Base-by-base conservation (phyloP, 2,113 vertebrate species). In the Himantopus leucocephalus region DNA sequence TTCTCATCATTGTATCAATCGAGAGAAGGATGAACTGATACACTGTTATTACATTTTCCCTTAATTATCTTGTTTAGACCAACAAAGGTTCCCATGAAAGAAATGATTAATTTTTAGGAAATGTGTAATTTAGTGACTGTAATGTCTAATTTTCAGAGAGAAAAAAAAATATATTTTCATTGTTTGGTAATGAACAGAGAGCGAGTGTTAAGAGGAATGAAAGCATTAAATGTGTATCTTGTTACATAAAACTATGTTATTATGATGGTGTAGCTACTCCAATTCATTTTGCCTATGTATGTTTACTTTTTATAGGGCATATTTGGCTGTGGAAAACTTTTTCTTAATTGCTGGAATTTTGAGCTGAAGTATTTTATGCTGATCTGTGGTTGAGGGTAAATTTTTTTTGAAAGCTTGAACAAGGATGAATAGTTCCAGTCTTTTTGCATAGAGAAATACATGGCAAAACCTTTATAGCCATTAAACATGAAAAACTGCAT, bases 331-430 rank as follows among this genome's bases (percentile, higher is more conserved):
- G 9, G 58, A 88, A 93, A 85, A 83, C 71, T 90, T 94, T 76
- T 58, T 59, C 81, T 82, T 88, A 88, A 88, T 77, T 91, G 84
- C 73, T 85, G 9, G 7, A 66, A 48, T 92, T 95, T 72, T 63
- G 67, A 94, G 53, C 58, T 75, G 85, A 86, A 93, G 64, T 92
- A 72, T 67, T 95, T 89, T 79, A 60, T 93, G 78, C 48, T 80
- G 78, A 70, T 53, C 66, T 12, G 1, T 70, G 85, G 88, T 97
- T 45, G 32, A 90, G 92, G 81, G 81, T 88, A 80, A 48, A 14
- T 58, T 79, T 47, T 70, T 63, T 47, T 50, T 81, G 23, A 84
- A 71, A 63, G 34, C 60, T 87, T 89, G 84, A 95, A 71, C 0
- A 14, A 55, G 39, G 72, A 88, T 75, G 37, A 75, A 12, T 34